Percentiles rank a stretch among this genome's conserved stretches.
Evolutionary conservation across 64 coral and sea anemone species (phyloP).

Genomic region (Porites australiensis): DNA sequence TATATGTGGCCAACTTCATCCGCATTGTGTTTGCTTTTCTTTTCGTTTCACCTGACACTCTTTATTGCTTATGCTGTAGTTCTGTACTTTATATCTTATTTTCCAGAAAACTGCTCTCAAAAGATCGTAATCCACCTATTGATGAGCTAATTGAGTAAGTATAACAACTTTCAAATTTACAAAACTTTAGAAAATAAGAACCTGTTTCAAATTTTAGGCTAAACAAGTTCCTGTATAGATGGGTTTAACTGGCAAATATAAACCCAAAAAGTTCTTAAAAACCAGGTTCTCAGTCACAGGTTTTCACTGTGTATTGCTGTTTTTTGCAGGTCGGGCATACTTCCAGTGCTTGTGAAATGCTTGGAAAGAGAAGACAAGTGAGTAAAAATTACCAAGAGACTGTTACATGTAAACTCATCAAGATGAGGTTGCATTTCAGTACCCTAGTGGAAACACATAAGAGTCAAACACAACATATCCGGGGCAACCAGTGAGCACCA

Average conservation of each 20-base stretch:
- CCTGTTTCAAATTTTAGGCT: too few species aligned
- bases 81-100: background rate
- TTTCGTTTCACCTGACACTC: too few species aligned
- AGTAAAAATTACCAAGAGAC: background rate
- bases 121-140: slow-evolving; percentile 97
- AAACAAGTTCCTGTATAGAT: too few species aligned
- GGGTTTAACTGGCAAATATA: too few species aligned
- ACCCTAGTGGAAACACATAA: too few species aligned
- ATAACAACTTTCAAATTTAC: background rate
- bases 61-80: too few species aligned
- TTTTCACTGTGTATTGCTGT: background rate
- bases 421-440: too few species aligned
- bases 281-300: background rate
- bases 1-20: too few species aligned
- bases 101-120: slow-evolving; percentile 93
- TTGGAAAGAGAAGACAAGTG: slow-evolving; percentile 76
- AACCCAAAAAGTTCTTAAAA: background rate
- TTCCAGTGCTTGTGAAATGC: slow-evolving; percentile 84
- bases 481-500: too few species aligned
- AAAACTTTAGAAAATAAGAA: background rate
- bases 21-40: too few species aligned
- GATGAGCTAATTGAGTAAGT: slow-evolving; percentile 99
- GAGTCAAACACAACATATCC: too few species aligned
- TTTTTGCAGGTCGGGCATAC: slow-evolving; percentile 73
- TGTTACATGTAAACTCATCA: background rate